phyloP scores from a whole-genome alignment of 1,140 invertebrate genomes.

The Centruroides vittatus region DNA sequence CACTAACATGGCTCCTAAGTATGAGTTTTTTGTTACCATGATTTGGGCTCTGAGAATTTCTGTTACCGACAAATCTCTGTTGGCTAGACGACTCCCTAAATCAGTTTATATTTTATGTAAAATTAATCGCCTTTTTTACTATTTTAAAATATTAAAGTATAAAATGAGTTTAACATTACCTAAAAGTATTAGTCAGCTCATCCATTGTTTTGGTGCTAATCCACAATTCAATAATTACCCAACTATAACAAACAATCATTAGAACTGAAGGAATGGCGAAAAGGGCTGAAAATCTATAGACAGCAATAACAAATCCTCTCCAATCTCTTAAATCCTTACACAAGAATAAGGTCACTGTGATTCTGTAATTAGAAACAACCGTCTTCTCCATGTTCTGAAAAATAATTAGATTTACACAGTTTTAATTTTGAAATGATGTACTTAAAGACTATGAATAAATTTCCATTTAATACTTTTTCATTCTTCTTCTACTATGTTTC shows the following conservation, averaged over 20 bases:
- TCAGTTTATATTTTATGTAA: too few species aligned
- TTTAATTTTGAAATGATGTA: too few species aligned
- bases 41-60: too few species aligned
- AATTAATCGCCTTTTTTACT: too few species aligned
- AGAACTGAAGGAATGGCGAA: constrained; percentile 34
- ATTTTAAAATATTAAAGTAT: too few species aligned
- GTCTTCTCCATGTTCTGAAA: constrained; percentile 3
- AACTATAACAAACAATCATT: constrained; percentile 39
- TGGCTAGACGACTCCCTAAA: too few species aligned
- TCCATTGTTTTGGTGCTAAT: constrained; percentile 34
- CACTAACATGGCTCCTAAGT: neutral
- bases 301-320: constrained; percentile 26
- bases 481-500: too few species aligned
- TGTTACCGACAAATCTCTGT: too few species aligned
- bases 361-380: constrained; percentile 28
- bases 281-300: constrained; percentile 37
- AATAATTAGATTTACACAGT: neutral
- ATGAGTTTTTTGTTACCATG: too few species aligned
- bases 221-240: constrained; percentile 40
- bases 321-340: constrained; percentile 26
- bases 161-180: too few species aligned
- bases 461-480: too few species aligned
- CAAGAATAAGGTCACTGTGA: constrained; percentile 27
- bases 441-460: too few species aligned
- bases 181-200: constrained; percentile 26